phyloP scores from a whole-genome alignment of 2,888 invertebrate genomes.

The Bombylius major region DNA sequence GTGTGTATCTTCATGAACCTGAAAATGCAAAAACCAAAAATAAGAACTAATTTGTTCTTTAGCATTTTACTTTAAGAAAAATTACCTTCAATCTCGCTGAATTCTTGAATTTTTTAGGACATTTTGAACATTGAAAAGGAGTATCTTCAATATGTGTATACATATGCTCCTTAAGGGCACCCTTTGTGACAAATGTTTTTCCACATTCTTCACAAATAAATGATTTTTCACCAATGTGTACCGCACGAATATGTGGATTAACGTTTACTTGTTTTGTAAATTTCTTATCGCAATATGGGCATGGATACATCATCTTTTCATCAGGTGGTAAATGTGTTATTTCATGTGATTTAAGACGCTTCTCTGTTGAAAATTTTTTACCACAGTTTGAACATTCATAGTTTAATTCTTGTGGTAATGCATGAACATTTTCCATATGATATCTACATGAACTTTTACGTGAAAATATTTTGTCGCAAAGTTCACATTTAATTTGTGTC shows the following conservation, averaged over 20 bases:
- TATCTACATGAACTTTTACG: neutral
- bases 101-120: conserved; percentile 31
- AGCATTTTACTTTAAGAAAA: too few relatives aligned
- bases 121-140: conserved; percentile 36
- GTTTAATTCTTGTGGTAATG: neutral
- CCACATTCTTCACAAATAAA: conserved; percentile 40
- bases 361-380: conserved; percentile 14
- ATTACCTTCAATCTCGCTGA: conserved; percentile 24
- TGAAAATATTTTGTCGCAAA: conserved; percentile 5
- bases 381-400: conserved; percentile 12
- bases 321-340: conserved; percentile 14
- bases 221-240: conserved; percentile 32
- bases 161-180: conserved; percentile 39
- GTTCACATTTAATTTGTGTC: conserved; percentile 1
- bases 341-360: conserved; percentile 13
- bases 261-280: conserved; percentile 9
- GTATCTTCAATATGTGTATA: conserved; percentile 38
- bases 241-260: conserved; percentile 16
- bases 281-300: conserved; percentile 15
- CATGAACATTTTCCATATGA: neutral
- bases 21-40: neutral
- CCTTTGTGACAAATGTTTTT: conserved; percentile 36
- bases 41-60: neutral
- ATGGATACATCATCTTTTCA: conserved; percentile 11
- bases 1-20: conserved; percentile 38